A percentile compares a stretch with the other conserved stretches of the same genome.
phyloP scores from a whole-genome alignment of 1,140 invertebrate species.

The Ostrea edulis region DNA sequence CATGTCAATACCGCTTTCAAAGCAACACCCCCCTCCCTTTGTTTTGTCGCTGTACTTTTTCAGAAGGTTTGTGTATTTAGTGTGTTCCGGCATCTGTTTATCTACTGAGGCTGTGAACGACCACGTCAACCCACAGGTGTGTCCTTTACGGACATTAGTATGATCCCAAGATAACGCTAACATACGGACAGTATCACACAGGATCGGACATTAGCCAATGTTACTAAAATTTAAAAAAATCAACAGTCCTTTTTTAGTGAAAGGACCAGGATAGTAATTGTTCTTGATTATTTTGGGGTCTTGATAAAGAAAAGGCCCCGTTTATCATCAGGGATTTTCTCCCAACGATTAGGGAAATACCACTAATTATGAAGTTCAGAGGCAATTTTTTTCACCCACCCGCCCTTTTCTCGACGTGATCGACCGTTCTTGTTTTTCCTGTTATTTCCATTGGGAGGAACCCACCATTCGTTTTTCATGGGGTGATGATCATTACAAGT shows the following conservation, averaged over 20 bases:
- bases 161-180: conserved; percentile 1
- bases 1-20: neutral
- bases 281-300: no score
- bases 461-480: neutral
- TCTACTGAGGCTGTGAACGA: neutral
- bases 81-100: conserved; percentile 21
- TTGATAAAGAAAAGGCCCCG: no score
- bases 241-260: no score
- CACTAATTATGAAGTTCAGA: no score
- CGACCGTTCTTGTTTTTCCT: neutral
- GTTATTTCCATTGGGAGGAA: neutral
- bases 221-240: neutral
- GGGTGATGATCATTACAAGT: neutral
- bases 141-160: neutral
- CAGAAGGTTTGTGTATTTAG: neutral
- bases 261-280: no score
- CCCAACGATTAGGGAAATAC: no score
- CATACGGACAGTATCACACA: neutral
- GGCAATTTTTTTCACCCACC: no score
- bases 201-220: neutral
- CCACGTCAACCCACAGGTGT: neutral
- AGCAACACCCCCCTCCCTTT: neutral
- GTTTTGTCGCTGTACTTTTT: neutral
- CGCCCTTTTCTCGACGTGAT: neutral
- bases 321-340: no score